A percentile compares a stretch with the other conserved stretches of the same genome.
Evolutionary conservation across 2,797 vertebrate species (phyloP).

Genomic region (Lophius americanus): DNA sequence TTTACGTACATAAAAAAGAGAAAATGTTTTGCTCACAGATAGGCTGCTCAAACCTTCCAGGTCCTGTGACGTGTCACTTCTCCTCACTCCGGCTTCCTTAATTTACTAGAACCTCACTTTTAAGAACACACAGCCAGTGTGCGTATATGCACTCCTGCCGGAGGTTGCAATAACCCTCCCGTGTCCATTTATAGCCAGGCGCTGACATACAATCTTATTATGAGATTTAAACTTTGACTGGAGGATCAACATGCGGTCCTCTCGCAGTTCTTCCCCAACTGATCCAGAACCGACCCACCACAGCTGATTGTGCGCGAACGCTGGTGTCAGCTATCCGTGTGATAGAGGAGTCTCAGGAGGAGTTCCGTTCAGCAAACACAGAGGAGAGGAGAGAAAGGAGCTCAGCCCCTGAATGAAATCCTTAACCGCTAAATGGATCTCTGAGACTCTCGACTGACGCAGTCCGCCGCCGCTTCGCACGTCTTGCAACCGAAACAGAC

Average conservation of each 20-base stretch:
- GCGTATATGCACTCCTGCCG: constrained; percentile 29
- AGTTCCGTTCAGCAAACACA: constrained; percentile 72
- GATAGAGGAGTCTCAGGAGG: constrained; percentile 58
- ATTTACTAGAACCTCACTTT: constrained; percentile 39
- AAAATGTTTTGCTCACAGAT: constrained; percentile 48
- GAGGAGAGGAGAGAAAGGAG: constrained; percentile 66
- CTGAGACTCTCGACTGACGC: constrained; percentile 82
- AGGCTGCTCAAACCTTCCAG: constrained; percentile 30
- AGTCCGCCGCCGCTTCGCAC: constrained; percentile 77
- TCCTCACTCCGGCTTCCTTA: constrained; percentile 21
- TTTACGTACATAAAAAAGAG: neutral
- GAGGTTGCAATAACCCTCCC: constrained; percentile 64
- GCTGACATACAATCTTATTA: constrained; percentile 84
- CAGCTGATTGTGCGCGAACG: constrained; percentile 71
- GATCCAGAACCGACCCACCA: constrained; percentile 52
- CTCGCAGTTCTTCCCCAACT: constrained; percentile 57
- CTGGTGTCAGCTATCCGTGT: constrained; percentile 72
- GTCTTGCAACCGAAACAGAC: constrained; percentile 55
- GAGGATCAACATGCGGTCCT: constrained; percentile 74
- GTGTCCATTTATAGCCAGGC: constrained; percentile 82
- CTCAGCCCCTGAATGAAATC: constrained; percentile 78
- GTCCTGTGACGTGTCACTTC: constrained; percentile 43
- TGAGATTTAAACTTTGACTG: constrained; percentile 82
- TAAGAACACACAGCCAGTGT: neutral
- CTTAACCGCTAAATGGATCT: constrained; percentile 83